Percentiles rank a stretch among this genome's conserved stretches.
phyloP scores from a whole-genome alignment of 2,113 vertebrate species.

The Octodon degus region DNA sequence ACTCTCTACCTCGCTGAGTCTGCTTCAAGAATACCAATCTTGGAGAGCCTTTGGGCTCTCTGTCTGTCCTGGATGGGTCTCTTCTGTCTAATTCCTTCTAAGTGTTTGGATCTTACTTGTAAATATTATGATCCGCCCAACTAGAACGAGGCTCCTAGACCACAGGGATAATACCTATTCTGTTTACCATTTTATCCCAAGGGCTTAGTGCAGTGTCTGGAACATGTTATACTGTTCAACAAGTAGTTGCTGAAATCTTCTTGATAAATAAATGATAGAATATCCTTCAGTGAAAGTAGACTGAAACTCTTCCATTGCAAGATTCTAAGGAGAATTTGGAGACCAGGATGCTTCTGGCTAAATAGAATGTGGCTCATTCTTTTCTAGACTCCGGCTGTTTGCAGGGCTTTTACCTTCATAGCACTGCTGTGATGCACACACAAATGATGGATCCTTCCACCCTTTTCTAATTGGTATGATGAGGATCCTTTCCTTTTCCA shows the following conservation, averaged over 20 bases:
- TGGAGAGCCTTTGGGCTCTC: not conserved
- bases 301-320: not conserved
- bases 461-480: not conserved
- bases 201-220: not conserved
- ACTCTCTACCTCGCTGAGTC: not conserved
- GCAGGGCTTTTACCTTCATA: not conserved
- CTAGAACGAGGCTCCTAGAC: conserved; percentile 1
- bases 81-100: not conserved
- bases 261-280: not conserved
- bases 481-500: not conserved
- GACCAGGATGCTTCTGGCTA: conserved; percentile 1
- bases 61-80: not conserved
- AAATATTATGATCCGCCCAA: not conserved
- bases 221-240: not conserved
- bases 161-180: not conserved
- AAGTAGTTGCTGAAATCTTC: conserved; percentile 22
- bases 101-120: not conserved
- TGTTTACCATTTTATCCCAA: not conserved
- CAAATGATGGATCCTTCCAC: not conserved
- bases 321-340: not conserved
- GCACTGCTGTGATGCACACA: not conserved
- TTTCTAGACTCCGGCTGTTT: not conserved
- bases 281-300: not conserved
- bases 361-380: not conserved
- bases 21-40: not conserved